These are phyloP conservation scores for Blastomussa wellsi DNA, from an alignment of 92 coral and sea anemone species.

Conservation along the genomic window DNA sequence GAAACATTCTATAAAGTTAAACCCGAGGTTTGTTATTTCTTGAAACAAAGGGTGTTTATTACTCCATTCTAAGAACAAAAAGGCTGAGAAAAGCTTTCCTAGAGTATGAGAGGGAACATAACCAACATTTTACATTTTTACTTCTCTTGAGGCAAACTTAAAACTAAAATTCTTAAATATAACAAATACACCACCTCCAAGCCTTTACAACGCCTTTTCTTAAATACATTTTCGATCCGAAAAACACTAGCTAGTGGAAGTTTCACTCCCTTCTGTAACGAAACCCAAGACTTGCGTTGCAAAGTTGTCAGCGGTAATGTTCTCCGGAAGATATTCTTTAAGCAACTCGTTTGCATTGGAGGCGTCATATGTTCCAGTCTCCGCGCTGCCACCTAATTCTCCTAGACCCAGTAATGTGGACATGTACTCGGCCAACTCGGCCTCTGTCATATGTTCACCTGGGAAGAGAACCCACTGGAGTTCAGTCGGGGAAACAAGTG, in stretches of 20 bases:
- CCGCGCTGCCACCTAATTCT: conserved; percentile 98
- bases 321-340: conserved; percentile 84
- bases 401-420: conserved; percentile 91
- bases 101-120: no score
- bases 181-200: neutral
- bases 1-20: neutral
- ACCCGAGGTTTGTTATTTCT: neutral
- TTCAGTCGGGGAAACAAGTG: no score
- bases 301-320: conserved; percentile 90
- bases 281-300: conserved; percentile 92
- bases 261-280: conserved; percentile 53
- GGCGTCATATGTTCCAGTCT: conserved; percentile 91
- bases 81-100: neutral
- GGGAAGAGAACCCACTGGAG: conserved; percentile 1
- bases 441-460: conserved; percentile 99
- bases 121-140: neutral
- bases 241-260: neutral
- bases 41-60: neutral
- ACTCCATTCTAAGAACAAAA: neutral
- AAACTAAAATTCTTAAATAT: neutral
- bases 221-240: neutral
- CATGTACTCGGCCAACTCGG: conserved; percentile 91
- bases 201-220: neutral
- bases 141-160: neutral
- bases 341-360: conserved; percentile 68